phyloP scores from a whole-genome alignment of 2,888 invertebrate genomes.

The Morinoia aosen region DNA sequence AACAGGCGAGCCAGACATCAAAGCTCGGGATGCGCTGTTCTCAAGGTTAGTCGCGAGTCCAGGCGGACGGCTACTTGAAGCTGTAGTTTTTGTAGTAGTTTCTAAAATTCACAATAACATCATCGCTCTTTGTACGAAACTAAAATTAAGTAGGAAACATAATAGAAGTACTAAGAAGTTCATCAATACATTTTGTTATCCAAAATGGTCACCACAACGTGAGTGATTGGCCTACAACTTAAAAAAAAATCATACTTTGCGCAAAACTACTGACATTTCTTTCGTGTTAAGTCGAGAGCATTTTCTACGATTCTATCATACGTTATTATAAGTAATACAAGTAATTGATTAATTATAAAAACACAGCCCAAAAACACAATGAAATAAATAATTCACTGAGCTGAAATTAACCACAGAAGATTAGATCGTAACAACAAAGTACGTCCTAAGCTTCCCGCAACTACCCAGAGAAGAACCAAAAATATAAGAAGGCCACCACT shows the following conservation, averaged over 20 bases:
- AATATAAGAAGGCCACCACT: background rate
- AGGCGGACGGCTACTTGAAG: background rate
- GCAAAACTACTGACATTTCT: background rate
- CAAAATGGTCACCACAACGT: background rate
- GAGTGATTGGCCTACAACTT: background rate
- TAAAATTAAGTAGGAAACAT: background rate
- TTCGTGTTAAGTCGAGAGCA: background rate
- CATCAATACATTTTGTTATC: background rate
- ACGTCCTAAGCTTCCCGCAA: background rate
- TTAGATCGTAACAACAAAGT: background rate
- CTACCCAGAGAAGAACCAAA: background rate
- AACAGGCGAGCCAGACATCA: too few species aligned
- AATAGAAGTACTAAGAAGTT: background rate
- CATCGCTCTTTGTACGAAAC: background rate
- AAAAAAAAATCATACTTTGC: background rate
- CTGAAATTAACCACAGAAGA: background rate
- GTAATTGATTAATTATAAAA: too few species aligned
- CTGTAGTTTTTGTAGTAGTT: background rate
- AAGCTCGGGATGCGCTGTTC: too few species aligned
- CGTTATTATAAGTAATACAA: too few species aligned
- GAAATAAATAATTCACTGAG: background rate
- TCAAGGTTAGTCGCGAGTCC: too few species aligned
- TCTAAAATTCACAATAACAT: background rate
- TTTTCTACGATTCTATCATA: background rate
- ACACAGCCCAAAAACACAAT: background rate